Conservation (phyloP, 2,888 invertebrate genomes). For the Conomelus anceps region DNA sequence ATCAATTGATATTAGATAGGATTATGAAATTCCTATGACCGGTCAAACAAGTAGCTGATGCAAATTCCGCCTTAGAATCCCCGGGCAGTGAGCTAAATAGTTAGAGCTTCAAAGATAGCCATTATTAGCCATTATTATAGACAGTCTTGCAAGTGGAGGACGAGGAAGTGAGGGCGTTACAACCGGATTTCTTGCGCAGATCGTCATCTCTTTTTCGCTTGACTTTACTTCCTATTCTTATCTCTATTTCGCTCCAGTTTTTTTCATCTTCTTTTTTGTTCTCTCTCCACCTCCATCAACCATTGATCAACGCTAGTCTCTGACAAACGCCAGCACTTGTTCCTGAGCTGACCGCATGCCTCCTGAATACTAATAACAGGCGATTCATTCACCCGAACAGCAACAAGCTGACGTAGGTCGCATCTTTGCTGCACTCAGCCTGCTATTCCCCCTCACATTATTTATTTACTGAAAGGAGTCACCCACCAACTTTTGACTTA, state of each 20-base stretch:
- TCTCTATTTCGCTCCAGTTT: background rate
- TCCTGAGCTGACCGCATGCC: background rate
- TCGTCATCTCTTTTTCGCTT: background rate
- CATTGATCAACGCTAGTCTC: background rate
- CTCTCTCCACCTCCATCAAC: background rate
- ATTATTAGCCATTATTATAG: too few species aligned
- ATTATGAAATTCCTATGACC: background rate
- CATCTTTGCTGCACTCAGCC: background rate
- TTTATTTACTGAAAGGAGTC: background rate
- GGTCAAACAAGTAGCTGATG: background rate
- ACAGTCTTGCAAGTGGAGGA: background rate
- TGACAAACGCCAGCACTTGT: background rate
- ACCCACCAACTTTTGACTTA: background rate
- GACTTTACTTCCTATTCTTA: background rate
- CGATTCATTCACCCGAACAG: background rate
- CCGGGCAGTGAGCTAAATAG: background rate
- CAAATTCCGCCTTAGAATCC: too few species aligned
- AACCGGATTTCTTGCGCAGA: background rate
- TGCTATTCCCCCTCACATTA: too few species aligned
- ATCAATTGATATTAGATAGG: background rate
- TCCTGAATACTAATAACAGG: background rate
- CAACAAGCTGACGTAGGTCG: background rate
- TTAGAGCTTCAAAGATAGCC: background rate
- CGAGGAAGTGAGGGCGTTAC: background rate
- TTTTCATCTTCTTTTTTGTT: background rate